These are phyloP conservation scores for Coleophora deauratella DNA, from an alignment of 2,888 invertebrate genomes.

Conservation along the genomic window DNA sequence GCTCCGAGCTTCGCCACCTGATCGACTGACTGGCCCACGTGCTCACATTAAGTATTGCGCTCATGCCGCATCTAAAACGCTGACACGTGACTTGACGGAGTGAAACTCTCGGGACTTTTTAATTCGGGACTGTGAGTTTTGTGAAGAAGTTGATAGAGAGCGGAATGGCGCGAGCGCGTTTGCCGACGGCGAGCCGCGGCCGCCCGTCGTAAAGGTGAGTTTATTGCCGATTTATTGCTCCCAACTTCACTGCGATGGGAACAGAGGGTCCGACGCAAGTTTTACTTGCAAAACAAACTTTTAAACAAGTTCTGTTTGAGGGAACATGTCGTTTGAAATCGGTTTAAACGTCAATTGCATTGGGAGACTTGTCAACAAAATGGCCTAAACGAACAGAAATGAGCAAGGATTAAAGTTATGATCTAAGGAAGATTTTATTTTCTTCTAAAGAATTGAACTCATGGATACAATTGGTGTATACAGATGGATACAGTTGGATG, in stretches of 20 bases:
- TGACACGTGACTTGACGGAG: conserved; percentile 67
- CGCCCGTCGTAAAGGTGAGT: conserved; percentile 67
- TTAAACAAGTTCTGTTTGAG: conserved; percentile 30
- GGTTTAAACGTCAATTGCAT: no score
- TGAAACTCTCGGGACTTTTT: conserved; percentile 56
- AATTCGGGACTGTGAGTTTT: conserved; percentile 60
- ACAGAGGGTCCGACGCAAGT: conserved; percentile 42
- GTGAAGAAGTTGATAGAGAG: conserved; percentile 60
- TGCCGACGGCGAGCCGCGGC: conserved; percentile 64
- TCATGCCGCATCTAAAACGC: conserved; percentile 66
- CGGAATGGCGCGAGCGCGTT: conserved; percentile 62
- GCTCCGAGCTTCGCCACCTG: conserved; percentile 44
- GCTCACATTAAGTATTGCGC: conserved; percentile 67
- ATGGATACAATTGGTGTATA: no score
- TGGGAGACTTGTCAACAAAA: no score
- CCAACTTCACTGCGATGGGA: conserved; percentile 43
- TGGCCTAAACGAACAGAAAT: no score
- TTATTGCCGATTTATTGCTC: conserved; percentile 68
- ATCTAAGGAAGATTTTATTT: no score
- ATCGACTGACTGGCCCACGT: conserved; percentile 42
- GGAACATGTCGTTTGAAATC: no score
- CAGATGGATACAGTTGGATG: no score
- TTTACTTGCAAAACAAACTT: conserved; percentile 58
- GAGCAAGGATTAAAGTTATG: no score
- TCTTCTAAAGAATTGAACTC: no score